Evolutionary conservation across 2,113 vertebrate species (phyloP).

Genomic region (Callaeas wilsoni): DNA sequence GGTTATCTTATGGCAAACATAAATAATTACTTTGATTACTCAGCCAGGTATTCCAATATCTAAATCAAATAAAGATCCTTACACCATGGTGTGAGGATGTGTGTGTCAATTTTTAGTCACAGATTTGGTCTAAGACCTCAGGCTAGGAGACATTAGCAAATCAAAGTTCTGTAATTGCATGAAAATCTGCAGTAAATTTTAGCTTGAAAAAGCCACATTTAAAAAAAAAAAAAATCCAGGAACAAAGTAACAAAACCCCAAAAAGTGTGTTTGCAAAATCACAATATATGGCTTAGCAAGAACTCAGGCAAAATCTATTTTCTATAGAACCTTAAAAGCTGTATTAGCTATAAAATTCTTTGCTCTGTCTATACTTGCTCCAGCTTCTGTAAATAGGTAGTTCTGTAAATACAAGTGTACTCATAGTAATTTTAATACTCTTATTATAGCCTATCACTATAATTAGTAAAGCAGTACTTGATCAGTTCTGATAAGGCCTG

Average conservation of each 20-base stretch:
- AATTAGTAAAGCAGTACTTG: not conserved
- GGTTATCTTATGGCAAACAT: not conserved
- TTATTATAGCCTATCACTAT: not conserved
- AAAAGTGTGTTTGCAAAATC: not conserved
- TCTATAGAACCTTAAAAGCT: not conserved
- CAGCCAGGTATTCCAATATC: not conserved
- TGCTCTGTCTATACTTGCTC: not conserved
- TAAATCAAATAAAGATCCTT: not conserved
- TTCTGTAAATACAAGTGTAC: not conserved
- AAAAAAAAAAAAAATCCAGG: not conserved
- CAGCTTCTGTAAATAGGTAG: not conserved
- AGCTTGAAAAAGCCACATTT: not conserved
- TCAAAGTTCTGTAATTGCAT: not conserved
- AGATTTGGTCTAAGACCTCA: not conserved
- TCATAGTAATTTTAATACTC: not conserved
- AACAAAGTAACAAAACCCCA: not conserved
- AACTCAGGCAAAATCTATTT: not conserved
- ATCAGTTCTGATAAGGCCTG: not conserved
- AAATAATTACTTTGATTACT: not conserved
- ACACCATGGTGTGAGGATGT: accelerated
- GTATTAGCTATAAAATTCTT: not conserved
- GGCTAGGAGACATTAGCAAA: not conserved
- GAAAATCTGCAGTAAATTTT: not conserved
- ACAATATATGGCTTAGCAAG: not conserved
- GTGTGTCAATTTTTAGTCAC: not conserved